Evolutionary conservation across 2,797 vertebrate genomes (phyloP).

Genomic region (Cynopterus sphinx): DNA sequence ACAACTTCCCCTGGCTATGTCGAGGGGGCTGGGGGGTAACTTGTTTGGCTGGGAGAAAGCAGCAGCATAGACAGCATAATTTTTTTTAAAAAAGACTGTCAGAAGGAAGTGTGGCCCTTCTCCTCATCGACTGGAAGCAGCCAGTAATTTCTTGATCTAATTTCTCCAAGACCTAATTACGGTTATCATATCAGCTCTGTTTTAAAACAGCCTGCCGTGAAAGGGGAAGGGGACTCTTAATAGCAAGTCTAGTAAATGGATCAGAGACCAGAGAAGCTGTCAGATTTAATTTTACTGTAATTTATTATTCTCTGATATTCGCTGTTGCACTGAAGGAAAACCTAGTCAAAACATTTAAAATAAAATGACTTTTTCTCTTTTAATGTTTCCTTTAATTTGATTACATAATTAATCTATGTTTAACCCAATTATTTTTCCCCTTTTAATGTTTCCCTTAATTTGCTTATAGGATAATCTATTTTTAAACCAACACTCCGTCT

Average conservation of each 20-base stretch:
- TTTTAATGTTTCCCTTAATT: constrained; percentile 40
- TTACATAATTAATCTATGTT: neutral
- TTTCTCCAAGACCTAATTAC: constrained; percentile 76
- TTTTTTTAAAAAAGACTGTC: neutral
- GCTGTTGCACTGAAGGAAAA: constrained; percentile 27
- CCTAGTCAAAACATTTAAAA: neutral
- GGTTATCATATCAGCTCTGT: constrained; percentile 58
- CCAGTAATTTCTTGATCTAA: constrained; percentile 67
- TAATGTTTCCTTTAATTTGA: constrained; percentile 37
- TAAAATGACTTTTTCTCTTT: constrained; percentile 34
- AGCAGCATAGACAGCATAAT: neutral
- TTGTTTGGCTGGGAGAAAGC: constrained; percentile 23
- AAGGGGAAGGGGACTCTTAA: neutral
- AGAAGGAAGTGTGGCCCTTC: constrained; percentile 43
- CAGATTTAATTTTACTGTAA: constrained; percentile 31
- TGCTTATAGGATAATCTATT: neutral
- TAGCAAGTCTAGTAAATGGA: neutral
- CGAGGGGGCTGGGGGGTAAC: neutral
- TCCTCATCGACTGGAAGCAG: constrained; percentile 58
- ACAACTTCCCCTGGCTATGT: neutral
- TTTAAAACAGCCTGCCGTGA: constrained; percentile 50
- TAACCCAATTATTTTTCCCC: neutral
- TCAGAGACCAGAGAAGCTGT: constrained; percentile 22
- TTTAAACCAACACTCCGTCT: neutral
- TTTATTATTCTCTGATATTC: constrained; percentile 22